Percentiles rank a stretch among this genome's conserved stretches.
Conservation (phyloP, 2,888 invertebrate genomes). For the Drosophila cognata region DNA sequence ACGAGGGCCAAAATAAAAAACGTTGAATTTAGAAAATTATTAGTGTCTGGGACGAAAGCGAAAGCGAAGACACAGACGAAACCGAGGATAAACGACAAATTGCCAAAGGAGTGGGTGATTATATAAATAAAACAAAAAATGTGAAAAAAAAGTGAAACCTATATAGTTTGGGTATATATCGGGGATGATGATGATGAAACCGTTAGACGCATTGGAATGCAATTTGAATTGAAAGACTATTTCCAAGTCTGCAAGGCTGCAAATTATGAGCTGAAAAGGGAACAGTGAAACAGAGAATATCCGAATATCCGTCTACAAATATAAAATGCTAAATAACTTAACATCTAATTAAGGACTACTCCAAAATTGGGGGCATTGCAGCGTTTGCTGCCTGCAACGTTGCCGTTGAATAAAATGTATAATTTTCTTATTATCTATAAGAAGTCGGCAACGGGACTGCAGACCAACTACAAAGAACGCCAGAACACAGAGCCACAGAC, state of each 20-base stretch:
- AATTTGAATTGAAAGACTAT: constrained; percentile 45
- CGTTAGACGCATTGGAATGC: constrained; percentile 79
- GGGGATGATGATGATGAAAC: constrained; percentile 58
- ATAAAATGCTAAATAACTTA: constrained; percentile 73
- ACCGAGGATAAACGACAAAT: constrained; percentile 68
- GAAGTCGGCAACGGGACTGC: constrained; percentile 56
- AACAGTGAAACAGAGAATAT: constrained; percentile 19
- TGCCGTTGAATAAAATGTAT: constrained; percentile 73
- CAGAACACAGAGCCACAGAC: constrained; percentile 2
- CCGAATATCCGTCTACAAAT: constrained; percentile 12
- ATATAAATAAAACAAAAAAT: constrained; percentile 20
- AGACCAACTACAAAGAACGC: constrained; percentile 17
- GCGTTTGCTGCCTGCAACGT: constrained; percentile 51
- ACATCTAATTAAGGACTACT: constrained; percentile 74
- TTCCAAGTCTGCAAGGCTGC: constrained; percentile 54
- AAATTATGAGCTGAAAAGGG: constrained; percentile 42
- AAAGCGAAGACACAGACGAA: constrained; percentile 10
- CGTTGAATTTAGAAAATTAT: constrained; percentile 65
- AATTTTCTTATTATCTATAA: constrained; percentile 80
- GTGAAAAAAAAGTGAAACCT: not conserved
- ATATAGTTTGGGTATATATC: not conserved
- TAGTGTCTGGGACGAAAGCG: constrained; percentile 53
- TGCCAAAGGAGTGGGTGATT: constrained; percentile 58
- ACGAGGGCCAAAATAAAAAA: constrained; percentile 32
- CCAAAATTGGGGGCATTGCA: constrained; percentile 80